These are phyloP conservation scores for Probaryconus sp. DNA, from an alignment of 1,140 invertebrate genomes.

Conservation along the genomic window DNA sequence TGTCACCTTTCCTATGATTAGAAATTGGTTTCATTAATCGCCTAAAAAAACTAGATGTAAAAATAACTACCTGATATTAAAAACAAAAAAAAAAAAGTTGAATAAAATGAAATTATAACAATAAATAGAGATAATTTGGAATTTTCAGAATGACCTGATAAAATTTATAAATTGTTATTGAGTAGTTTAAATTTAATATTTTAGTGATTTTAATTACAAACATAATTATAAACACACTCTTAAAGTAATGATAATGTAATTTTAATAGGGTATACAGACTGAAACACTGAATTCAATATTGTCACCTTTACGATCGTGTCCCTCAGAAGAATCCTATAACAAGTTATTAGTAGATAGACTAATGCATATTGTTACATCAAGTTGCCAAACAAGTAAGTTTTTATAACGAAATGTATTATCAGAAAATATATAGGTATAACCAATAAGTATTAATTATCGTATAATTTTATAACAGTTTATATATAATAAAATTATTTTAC, in stretches of 20 bases:
- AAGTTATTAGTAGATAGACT: conserved; percentile 87
- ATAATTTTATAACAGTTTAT: conserved; percentile 51
- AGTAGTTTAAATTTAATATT: no score
- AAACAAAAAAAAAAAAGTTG: no score
- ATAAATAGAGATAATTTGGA: no score
- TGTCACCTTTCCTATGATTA: no score
- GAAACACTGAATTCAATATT: conserved; percentile 85
- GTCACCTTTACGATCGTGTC: conserved; percentile 72
- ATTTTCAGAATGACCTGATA: no score
- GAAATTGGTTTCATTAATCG: no score
- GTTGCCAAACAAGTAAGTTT: conserved; percentile 87
- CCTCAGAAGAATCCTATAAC: conserved; percentile 82
- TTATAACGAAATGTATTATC: conserved; percentile 4
- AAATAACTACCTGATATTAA: no score
- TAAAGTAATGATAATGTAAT: conserved; percentile 31
- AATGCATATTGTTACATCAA: conserved; percentile 87
- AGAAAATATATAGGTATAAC: conserved; percentile 1
- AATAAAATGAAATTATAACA: no score
- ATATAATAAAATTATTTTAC: conserved; percentile 10
- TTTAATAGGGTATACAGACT: conserved; percentile 85
- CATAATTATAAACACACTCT: no score
- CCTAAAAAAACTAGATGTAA: no score
- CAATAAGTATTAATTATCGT: conserved; percentile 24
- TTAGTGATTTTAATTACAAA: no score
- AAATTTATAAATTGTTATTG: no score